Evolutionary conservation across 2,113 vertebrate species (phyloP).

Genomic region (human (Homo sapiens)): DNA sequence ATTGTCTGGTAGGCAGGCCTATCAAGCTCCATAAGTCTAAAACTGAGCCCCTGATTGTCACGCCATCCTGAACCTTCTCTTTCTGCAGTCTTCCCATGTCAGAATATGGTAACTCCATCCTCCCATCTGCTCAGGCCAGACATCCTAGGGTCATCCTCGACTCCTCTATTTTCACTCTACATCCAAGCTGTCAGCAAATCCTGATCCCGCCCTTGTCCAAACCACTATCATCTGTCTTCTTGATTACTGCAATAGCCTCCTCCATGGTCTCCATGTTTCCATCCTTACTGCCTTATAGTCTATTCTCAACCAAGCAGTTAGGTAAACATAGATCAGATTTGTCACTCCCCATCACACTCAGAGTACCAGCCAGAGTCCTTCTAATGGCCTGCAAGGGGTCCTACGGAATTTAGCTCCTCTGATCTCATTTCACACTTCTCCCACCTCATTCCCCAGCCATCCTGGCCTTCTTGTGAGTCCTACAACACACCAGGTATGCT

Average conservation of each 20-base stretch:
- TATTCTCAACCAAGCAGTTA: neutral
- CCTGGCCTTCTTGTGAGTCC: neutral
- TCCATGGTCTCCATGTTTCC: neutral
- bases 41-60: neutral
- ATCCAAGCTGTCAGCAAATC: neutral
- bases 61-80: neutral
- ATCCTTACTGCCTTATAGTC: neutral
- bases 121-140: neutral
- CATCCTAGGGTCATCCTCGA: neutral
- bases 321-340: neutral
- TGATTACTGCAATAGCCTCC: neutral
- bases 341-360: neutral
- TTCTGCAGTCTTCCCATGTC: neutral
- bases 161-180: neutral
- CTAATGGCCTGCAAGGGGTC: neutral
- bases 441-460: neutral
- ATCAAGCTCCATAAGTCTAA: neutral
- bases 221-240: neutral
- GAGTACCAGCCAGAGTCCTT: neutral
- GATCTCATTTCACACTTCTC: neutral
- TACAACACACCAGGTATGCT: neutral
- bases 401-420: neutral
- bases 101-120: neutral
- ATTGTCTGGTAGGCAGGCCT: neutral
- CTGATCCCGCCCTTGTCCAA: neutral